A percentile compares a stretch with the other conserved stretches of the same genome.
Evolutionary conservation across 2,113 vertebrate genomes (phyloP).

Genomic region (Ariopsis seemanni): DNA sequence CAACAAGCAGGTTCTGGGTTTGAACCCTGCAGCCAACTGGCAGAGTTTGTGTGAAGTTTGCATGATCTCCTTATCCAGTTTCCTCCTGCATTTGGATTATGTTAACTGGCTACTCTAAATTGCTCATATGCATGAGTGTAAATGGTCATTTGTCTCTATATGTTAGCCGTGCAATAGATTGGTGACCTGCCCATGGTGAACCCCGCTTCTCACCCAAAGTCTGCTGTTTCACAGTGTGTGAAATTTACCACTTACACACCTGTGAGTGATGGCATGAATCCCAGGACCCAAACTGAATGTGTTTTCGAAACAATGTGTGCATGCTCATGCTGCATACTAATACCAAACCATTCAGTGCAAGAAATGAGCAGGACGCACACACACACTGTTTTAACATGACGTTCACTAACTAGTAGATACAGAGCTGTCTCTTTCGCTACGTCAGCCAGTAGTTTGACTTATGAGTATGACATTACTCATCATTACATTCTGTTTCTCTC

Average conservation of each 20-base stretch:
- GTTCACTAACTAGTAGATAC: conserved; percentile 23
- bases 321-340: conserved; percentile 42
- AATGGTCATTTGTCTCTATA: too few relatives aligned
- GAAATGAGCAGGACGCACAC: conserved; percentile 3
- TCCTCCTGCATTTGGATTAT: too few relatives aligned
- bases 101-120: too few relatives aligned
- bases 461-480: conserved; percentile 19
- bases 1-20: too few relatives aligned
- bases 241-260: conserved; percentile 27
- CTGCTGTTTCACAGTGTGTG: too few relatives aligned
- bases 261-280: conserved; percentile 69
- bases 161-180: too few relatives aligned
- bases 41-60: too few relatives aligned
- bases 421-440: conserved; percentile 12
- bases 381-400: conserved; percentile 22
- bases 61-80: too few relatives aligned
- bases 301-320: conserved; percentile 57
- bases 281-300: conserved; percentile 45
- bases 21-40: too few relatives aligned
- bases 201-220: too few relatives aligned
- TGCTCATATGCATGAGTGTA: too few relatives aligned
- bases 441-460: conserved; percentile 34
- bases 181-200: too few relatives aligned
- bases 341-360: conserved; percentile 11
- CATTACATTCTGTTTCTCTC: conserved; percentile 22